These are phyloP conservation scores for Dicyrtoma fusca DNA, from an alignment of 2,888 invertebrate species.

Conservation along the genomic window DNA sequence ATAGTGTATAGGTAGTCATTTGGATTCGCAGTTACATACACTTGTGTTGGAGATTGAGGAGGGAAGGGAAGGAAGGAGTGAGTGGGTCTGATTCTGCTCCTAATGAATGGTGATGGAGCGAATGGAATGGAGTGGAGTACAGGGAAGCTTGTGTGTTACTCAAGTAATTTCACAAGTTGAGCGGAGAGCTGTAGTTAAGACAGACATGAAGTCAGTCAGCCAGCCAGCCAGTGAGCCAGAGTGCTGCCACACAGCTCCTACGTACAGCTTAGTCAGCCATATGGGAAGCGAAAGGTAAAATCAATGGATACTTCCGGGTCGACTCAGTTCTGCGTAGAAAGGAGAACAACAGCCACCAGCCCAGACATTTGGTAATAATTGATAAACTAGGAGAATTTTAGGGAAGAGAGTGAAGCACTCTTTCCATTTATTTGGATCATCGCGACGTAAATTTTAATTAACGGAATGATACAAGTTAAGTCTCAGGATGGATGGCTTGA, in stretches of 20 bases:
- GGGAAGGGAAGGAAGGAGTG: too few species aligned
- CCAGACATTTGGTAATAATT: constrained; percentile 27
- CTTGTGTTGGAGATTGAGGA: too few species aligned
- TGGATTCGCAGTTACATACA: too few species aligned
- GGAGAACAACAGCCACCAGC: constrained; percentile 7
- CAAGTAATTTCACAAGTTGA: too few species aligned
- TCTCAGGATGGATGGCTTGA: neutral
- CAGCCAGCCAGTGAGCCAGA: too few species aligned
- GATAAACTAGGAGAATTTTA: constrained; percentile 29
- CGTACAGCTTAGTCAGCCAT: constrained; percentile 8
- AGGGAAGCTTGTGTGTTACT: too few species aligned
- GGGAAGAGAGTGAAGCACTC: constrained; percentile 15
- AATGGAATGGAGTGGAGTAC: too few species aligned
- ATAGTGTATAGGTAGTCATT: too few species aligned
- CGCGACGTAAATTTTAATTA: constrained; percentile 17
- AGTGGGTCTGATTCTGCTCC: too few species aligned
- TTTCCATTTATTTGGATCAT: constrained; percentile 1
- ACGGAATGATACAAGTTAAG: constrained; percentile 5
- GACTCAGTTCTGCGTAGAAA: constrained; percentile 26
- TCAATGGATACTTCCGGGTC: constrained; percentile 38
- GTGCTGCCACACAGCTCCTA: neutral
- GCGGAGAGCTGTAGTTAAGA: too few species aligned
- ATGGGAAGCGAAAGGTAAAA: constrained; percentile 38
- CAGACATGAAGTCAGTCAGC: too few species aligned
- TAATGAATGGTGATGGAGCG: too few species aligned